Base-by-base conservation (phyloP, 2,113 vertebrate species). In the Camarhynchus parvulus region DNA sequence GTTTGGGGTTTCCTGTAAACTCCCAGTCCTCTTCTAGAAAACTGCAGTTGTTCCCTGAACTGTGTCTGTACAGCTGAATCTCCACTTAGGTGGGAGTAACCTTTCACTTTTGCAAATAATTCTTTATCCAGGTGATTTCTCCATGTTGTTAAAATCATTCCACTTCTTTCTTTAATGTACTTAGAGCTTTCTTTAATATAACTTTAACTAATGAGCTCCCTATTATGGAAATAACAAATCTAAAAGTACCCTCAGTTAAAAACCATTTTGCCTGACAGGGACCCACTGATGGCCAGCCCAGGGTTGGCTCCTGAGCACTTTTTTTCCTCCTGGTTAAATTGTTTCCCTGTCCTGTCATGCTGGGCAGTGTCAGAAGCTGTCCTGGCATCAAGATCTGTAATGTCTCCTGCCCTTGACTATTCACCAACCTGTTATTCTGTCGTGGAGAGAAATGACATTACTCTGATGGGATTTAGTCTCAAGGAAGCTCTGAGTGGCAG, bases 261-360 rank as follows among this genome's bases (percentile, higher is more conserved):
- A 50, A 35, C 49, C n/a, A 35, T 64, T 68, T 56, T 64, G 9
- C 55, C 44, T 83, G 72, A 19, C 21, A 39, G 52, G 3, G 44
- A 56, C 37, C 11, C 11, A 11, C 33, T 35, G 75, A 13, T 15
- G n/a, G 14, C 23, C 50, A 1, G 16, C 35, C 30, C 30, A 28
- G 50, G 8, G 42, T 3, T 85, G 90, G 22, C 58, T 63, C 35
- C 2, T 23, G 52, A 53, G 17, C 37, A 3, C 13, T 89, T 62
- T 73, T 87, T 62, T 73, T 87, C 62, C 63, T 56, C 21, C 4
- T 1, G 3, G 17, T 62, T 44, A 46, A 87, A 46, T 75, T 1
- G 0, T 63, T 46, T 70, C 64, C 21, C 16, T 52, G 49, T 37
- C 31, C 3, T 5, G 9, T 30, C 0, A 0, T 68, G 27, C 58